phyloP scores from a whole-genome alignment of 2,113 vertebrate species.

The Dasyprocta punctata region DNA sequence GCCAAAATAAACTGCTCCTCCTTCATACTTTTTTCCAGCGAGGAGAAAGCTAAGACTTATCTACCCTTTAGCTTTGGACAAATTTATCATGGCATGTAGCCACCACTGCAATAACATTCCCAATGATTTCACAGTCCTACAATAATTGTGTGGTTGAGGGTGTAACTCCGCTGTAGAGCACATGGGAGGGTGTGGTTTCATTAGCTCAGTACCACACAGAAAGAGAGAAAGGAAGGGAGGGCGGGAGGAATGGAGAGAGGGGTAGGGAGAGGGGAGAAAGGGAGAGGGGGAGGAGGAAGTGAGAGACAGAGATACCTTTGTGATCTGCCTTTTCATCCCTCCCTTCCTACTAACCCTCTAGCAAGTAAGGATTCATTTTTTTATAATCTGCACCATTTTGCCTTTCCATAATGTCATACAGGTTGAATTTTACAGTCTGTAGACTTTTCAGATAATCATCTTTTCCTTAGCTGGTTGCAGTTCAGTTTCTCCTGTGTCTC shows the following conservation, averaged over 20 bases:
- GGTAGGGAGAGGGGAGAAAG: background rate
- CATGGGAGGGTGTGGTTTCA: background rate
- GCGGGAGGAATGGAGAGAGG: background rate
- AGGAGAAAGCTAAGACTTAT: background rate
- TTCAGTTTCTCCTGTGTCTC: too few species aligned
- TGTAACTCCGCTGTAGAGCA: background rate
- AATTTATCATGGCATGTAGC: background rate
- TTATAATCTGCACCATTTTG: background rate
- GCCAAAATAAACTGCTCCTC: background rate
- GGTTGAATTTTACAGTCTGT: too few species aligned
- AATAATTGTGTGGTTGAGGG: background rate
- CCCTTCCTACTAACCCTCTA: background rate
- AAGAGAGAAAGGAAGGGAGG: background rate
- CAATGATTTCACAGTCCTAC: background rate
- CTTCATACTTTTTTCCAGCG: background rate
- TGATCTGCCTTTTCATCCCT: background rate
- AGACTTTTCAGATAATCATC: background rate
- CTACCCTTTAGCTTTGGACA: background rate
- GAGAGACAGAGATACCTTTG: accelerated
- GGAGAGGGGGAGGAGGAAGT: too few species aligned
- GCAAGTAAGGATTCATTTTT: background rate
- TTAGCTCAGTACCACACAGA: background rate
- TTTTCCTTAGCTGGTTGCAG: background rate
- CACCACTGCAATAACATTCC: background rate
- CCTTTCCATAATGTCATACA: background rate